Base-by-base conservation (phyloP, 2,113 vertebrate species). In the Lepidothrix coronata region DNA sequence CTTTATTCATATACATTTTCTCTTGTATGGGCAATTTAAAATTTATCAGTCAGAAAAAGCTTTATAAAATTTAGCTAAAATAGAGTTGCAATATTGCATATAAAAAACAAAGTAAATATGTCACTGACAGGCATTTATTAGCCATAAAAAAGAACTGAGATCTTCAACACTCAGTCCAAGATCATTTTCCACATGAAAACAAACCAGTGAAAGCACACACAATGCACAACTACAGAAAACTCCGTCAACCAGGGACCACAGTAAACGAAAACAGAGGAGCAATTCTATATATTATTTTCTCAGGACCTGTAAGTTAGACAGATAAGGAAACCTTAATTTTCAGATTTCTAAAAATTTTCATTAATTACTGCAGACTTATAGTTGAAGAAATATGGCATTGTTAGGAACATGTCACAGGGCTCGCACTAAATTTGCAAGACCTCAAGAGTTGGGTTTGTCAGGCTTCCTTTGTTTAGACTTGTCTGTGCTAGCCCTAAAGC, bases 221-320 rank as follows among this genome's bases (percentile, higher is more conserved):
- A 65, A 24, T 17, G 27, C 30, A 67, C 15, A 66, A 43, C 23
- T 57, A 44, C 39, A 70, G 41, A 88, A 93, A 80, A 61, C 0
- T 0, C 23, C 20, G 8, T 24, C 65, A 75, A 51, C 4, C 2
- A 10, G 11, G 8, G 17, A 71, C 70, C 1, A 2, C 3, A 70
- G 37, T 54, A 73, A 80, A 86, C 23, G 3, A 84, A 90, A 91
- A 67, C 13, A 74, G 46, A 77, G 24, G 5, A 54, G 27, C 12
- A 76, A 72, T 35, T 51, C 49, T 72, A 30, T 3, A n/a, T 46
- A 62, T 57, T 30, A 20, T 37, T 24, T 70, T 84, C 25, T 44
- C 17, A 28, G 5, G 13, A 74, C 43, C 14, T 46, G 15, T 37
- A 78, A n/a, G 3, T 35, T 27, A 70, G 30, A 77, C 5, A 65